Evolutionary conservation across 2,888 invertebrate genomes (phyloP).

Genomic region (Drosophila subquinaria): DNA sequence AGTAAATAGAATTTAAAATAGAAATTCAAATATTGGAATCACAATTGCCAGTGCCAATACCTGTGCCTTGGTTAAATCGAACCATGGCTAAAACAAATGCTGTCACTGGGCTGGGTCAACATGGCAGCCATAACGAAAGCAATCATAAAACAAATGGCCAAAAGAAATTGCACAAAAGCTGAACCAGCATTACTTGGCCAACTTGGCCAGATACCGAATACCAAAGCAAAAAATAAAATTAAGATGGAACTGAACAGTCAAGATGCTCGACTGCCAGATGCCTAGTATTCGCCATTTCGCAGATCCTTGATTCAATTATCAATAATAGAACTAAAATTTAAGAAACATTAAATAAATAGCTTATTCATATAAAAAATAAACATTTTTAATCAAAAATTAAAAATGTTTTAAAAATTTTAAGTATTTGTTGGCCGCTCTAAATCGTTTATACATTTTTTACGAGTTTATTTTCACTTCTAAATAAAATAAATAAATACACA

Average conservation of each 20-base stretch:
- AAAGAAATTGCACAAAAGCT: conserved; percentile 45
- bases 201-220: conserved; percentile 27
- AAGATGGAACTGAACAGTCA: too few relatives aligned
- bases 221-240: background rate
- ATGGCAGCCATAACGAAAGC: conserved; percentile 51
- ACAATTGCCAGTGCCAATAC: conserved; percentile 23
- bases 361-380: too few relatives aligned
- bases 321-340: too few relatives aligned
- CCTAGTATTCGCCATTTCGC: background rate
- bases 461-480: too few relatives aligned
- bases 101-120: conserved; percentile 40
- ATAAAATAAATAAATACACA: too few relatives aligned
- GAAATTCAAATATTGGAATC: conserved; percentile 5
- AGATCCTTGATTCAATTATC: too few relatives aligned
- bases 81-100: conserved; percentile 6
- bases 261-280: background rate
- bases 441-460: too few relatives aligned
- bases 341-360: too few relatives aligned
- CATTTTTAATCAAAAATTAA: too few relatives aligned
- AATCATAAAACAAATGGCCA: conserved; percentile 57
- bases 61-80: conserved; percentile 10
- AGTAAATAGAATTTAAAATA: conserved; percentile 5
- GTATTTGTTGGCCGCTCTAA: too few relatives aligned
- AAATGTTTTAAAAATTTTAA: too few relatives aligned
- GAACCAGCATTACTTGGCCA: conserved; percentile 37